Evolutionary conservation across 2,113 vertebrate genomes (phyloP).

Genomic region (Oreochromis niloticus): DNA sequence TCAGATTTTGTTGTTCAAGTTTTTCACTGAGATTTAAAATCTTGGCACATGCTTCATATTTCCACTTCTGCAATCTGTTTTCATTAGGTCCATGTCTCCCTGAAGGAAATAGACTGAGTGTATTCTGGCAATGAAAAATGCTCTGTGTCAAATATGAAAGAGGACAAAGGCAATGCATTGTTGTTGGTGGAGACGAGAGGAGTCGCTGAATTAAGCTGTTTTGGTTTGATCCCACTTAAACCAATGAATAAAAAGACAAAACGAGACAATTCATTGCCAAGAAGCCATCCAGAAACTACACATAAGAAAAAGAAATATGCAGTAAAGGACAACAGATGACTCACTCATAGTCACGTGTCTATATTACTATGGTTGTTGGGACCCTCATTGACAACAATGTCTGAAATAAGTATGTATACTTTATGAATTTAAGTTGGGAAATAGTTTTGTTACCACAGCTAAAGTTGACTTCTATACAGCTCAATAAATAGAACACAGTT

Average conservation of each 20-base stretch:
- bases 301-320: not conserved
- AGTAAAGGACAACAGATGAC: not conserved
- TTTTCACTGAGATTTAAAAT: conserved; percentile 17
- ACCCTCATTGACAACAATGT: not conserved
- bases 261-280: not conserved
- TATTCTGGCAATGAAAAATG: no score
- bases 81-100: conserved; percentile 38
- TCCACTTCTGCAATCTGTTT: conserved; percentile 55
- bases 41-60: conserved; percentile 28
- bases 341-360: not conserved
- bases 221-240: conserved; percentile 11
- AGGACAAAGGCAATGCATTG: conserved; percentile 10
- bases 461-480: not conserved
- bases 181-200: not conserved
- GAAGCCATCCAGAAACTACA: not conserved
- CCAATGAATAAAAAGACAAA: not conserved
- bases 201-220: conserved; percentile 10
- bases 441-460: not conserved
- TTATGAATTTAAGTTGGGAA: not conserved
- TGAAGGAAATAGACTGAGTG: not conserved
- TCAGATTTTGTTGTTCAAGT: conserved; percentile 16
- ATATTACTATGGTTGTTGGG: not conserved
- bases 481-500: not conserved
- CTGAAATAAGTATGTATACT: not conserved
- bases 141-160: conserved; percentile 39